phyloP scores from a whole-genome alignment of 2,888 invertebrate genomes.

The Drosophila sordidapex region DNA sequence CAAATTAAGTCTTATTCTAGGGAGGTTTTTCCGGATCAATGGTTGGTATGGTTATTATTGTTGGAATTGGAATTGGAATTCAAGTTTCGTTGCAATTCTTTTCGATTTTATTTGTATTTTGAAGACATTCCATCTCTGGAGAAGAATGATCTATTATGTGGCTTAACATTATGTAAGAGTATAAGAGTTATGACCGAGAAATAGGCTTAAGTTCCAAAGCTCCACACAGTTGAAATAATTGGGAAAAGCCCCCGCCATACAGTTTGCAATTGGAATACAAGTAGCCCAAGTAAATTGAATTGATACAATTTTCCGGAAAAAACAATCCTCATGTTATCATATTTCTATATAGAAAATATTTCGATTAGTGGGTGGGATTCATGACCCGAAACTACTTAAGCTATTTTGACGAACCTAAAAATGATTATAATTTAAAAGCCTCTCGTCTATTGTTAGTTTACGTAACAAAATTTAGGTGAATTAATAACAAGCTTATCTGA shows the following conservation, averaged over 20 bases:
- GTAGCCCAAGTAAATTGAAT: background rate
- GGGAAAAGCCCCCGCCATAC: background rate
- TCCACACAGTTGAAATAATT: background rate
- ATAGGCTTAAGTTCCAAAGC: background rate
- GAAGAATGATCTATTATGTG: conserved; percentile 5
- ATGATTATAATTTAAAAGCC: conserved; percentile 12
- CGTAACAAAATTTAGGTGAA: background rate
- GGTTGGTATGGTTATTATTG: conserved; percentile 32
- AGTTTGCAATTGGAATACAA: background rate
- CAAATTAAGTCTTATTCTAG: conserved; percentile 48
- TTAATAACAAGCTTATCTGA: background rate
- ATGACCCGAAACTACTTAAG: background rate
- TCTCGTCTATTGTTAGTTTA: conserved; percentile 7
- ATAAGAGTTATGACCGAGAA: background rate
- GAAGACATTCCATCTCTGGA: background rate
- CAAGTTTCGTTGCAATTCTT: conserved; percentile 61
- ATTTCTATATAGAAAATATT: background rate
- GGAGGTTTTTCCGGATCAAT: conserved; percentile 50
- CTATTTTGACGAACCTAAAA: background rate
- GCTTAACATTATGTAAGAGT: conserved; percentile 15
- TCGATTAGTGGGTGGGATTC: background rate
- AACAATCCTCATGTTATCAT: background rate
- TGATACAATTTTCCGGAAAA: background rate
- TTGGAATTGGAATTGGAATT: conserved; percentile 37
- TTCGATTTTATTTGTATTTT: conserved; percentile 40